Evolutionary conservation across 2,888 invertebrate species (phyloP), one percentile per base, ranked within the genome.

Genomic region (Ornithoptera alexandrae): DNA sequence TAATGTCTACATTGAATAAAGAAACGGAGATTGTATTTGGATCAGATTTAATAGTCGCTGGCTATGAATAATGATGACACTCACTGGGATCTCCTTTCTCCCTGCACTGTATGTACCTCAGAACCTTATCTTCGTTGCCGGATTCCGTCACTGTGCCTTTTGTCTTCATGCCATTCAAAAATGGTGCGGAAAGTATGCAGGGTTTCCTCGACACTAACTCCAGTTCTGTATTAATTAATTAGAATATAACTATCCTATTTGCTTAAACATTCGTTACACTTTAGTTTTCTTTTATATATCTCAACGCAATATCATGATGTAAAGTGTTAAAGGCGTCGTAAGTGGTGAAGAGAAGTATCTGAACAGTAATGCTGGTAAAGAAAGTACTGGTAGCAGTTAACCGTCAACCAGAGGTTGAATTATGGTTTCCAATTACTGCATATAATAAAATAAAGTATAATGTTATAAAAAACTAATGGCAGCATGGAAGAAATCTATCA

Each of bases 181-280:
- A 84, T 0, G 88, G 87, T 0, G 85, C 83, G 0, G 88, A 85
- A 59, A 83, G 73, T 2, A 83, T 69, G 66, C 88, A 88, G 0
- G 87, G 84, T 0, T 72, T 62, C 0, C 86, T 76, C 0, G 84
- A 76, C 0, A 85, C 71, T 18, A 88, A 68, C 10, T 79, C 67
- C n/a, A 84, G 10, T 8, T 67, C 87, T 87, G 75, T n/a, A 74
- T 75, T 36, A 12, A 22, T 17, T 8, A 24, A 24, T 10, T 15
- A 50, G 5, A 17, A 50, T 20, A 22, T 22, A 1, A 22, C 1
- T 22, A 30, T 30, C 30, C 30, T 4, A 30, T 30, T 30, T 30
- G 30, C 30, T 30, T 30, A 30, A 30, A 30, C 4, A 4, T 30
- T 30, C 30, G 30, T 30, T 22, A 22, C 22, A 22, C 22, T 22